Conservation (phyloP, 2,888 invertebrate species). For the Onchidella celtica region DNA sequence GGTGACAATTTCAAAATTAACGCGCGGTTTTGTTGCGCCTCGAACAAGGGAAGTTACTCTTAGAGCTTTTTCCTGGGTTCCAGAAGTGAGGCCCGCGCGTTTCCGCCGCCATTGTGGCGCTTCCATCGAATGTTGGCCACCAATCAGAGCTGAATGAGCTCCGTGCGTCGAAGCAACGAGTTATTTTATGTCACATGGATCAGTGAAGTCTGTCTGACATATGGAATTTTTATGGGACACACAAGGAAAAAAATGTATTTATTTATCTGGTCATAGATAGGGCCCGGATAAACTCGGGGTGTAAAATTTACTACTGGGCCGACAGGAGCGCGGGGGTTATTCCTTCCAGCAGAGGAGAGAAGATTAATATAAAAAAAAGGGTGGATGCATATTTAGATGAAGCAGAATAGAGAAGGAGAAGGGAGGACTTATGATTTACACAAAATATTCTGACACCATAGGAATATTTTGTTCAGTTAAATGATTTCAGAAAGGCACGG, state of each 20-base stretch:
- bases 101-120: slow-evolving; percentile 35
- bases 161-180: neutral
- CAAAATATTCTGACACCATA: too few species aligned
- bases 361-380: too few species aligned
- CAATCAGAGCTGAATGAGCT: slow-evolving; percentile 20
- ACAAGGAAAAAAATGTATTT: slow-evolving; percentile 13
- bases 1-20: slow-evolving; percentile 49
- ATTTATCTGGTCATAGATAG: neutral
- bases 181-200: slow-evolving; percentile 21
- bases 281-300: too few species aligned
- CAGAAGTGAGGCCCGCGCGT: slow-evolving; percentile 33
- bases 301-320: too few species aligned
- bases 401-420: too few species aligned
- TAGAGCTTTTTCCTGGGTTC: slow-evolving; percentile 43
- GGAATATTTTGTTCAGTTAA: too few species aligned
- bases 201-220: slow-evolving; percentile 3
- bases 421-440: too few species aligned
- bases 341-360: too few species aligned
- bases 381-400: too few species aligned
- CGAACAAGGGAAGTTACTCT: slow-evolving; percentile 50
- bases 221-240: slow-evolving; percentile 21
- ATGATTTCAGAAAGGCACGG: too few species aligned
- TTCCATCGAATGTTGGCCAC: slow-evolving; percentile 1
- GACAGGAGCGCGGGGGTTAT: too few species aligned
- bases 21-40: slow-evolving; percentile 49